Evolutionary conservation across 2,113 vertebrate species (phyloP).

Genomic region (Columbina picui): DNA sequence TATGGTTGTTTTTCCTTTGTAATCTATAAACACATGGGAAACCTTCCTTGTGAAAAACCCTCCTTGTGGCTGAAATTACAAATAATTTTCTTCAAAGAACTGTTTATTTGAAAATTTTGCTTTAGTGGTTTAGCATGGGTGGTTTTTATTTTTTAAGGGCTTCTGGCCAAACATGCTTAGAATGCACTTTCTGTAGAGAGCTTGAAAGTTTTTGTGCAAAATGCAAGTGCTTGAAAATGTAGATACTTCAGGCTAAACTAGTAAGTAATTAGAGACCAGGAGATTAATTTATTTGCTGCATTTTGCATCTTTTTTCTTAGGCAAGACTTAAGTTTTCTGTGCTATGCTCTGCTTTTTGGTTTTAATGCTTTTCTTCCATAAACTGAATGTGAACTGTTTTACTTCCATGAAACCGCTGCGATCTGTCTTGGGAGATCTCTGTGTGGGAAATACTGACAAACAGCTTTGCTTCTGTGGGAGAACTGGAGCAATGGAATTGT

Average conservation of each 20-base stretch:
- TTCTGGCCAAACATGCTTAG: neutral
- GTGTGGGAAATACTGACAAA: neutral
- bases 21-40: neutral
- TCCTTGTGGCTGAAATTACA: neutral
- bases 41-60: neutral
- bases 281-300: neutral
- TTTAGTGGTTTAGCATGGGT: neutral
- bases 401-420: neutral
- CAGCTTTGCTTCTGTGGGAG: neutral
- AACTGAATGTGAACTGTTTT: neutral
- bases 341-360: neutral
- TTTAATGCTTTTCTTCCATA: neutral
- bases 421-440: neutral
- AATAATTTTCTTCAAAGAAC: constrained; percentile 10
- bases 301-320: neutral
- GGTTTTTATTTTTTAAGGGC: neutral
- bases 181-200: neutral
- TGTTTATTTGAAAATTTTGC: neutral
- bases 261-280: neutral
- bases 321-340: neutral
- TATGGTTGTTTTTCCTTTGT: neutral
- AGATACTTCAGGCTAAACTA: neutral
- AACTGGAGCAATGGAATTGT: neutral
- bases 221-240: neutral
- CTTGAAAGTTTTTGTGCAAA: neutral